Conservation (phyloP, 2,888 invertebrate genomes). For the Helleia helle region DNA sequence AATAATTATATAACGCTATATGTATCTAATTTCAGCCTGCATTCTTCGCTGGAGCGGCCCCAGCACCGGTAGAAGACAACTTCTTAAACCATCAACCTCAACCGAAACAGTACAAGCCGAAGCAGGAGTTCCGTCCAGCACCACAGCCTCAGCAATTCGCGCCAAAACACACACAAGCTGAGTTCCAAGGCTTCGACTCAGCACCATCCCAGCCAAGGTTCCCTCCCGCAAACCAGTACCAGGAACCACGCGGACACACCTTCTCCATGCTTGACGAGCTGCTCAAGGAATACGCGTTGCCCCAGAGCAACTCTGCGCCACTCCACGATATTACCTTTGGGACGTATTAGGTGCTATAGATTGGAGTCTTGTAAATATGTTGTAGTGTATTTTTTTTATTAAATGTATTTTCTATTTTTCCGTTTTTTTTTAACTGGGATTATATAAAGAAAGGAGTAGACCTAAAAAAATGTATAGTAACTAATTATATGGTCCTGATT, state of each 20-base stretch:
- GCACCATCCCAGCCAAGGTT: slow-evolving; percentile 24
- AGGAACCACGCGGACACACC: slow-evolving; percentile 35
- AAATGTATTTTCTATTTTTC: slow-evolving; percentile 20
- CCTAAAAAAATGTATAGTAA: no score
- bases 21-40: slow-evolving; percentile 41
- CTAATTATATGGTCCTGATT: no score
- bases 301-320: slow-evolving; percentile 78
- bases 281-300: slow-evolving; percentile 85
- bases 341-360: slow-evolving; percentile 74
- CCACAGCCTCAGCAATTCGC: slow-evolving; percentile 35
- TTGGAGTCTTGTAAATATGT: slow-evolving; percentile 52
- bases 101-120: slow-evolving; percentile 40
- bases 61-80: slow-evolving; percentile 35
- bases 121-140: slow-evolving; percentile 46
- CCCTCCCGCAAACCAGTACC: slow-evolving; percentile 25
- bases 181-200: slow-evolving; percentile 35
- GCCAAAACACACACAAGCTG: slow-evolving; percentile 32
- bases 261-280: slow-evolving; percentile 83
- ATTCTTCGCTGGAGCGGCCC: slow-evolving; percentile 61
- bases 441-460: no score
- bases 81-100: slow-evolving; percentile 48
- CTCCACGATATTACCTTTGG: slow-evolving; percentile 90
- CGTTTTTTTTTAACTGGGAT: background rate
- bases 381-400: slow-evolving; percentile 43
- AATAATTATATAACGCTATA: no score